Conservation (phyloP, 2,797 vertebrate genomes). For the Neopelma chrysocephalum region DNA sequence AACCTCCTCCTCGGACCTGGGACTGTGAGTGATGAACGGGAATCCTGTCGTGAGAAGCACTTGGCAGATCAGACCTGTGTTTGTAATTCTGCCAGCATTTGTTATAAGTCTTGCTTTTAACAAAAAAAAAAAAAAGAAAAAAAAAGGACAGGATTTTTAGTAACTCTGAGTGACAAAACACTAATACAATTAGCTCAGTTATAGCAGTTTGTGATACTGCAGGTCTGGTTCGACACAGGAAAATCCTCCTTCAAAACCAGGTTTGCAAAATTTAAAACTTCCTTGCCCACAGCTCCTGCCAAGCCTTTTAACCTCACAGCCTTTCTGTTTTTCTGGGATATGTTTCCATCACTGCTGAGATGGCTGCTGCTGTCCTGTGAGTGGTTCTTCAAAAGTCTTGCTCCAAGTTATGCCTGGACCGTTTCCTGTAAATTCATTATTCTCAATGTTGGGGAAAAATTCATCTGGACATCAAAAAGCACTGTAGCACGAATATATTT, state of each 20-base stretch:
- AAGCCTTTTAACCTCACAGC: background rate
- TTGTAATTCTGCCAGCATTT: background rate
- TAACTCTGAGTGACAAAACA: background rate
- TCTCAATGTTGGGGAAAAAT: accelerated
- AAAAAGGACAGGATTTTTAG: background rate
- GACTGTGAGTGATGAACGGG: background rate
- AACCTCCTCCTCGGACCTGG: background rate
- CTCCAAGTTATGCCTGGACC: background rate
- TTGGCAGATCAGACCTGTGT: background rate
- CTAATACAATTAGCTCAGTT: background rate
- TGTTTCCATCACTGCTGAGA: background rate
- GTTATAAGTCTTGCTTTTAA: background rate
- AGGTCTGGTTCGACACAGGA: background rate
- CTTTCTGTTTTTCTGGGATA: background rate
- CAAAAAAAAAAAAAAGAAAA: too few species aligned
- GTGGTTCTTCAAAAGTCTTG: background rate
- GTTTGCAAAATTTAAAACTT: background rate
- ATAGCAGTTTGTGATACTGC: background rate
- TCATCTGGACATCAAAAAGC: background rate
- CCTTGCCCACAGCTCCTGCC: background rate
- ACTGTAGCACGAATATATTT: background rate
- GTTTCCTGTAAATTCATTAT: background rate
- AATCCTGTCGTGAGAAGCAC: background rate
- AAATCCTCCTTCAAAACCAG: background rate
- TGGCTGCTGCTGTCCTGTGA: background rate